phyloP scores from a whole-genome alignment of 2,888 invertebrate species.

The Eristalis pertinax region DNA sequence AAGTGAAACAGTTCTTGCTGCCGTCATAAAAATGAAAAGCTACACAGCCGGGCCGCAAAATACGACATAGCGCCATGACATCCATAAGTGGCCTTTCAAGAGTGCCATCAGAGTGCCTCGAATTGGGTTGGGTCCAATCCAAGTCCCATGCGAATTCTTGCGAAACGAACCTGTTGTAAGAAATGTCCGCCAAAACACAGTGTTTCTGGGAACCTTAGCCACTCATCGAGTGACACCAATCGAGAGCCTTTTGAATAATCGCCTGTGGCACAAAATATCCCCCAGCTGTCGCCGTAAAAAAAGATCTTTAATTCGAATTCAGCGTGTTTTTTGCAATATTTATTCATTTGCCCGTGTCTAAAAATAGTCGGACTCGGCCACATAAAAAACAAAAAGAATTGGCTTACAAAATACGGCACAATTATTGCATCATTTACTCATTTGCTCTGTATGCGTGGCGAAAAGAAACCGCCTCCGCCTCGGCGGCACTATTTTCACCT shows the following conservation, averaged over 20 bases:
- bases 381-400: constrained; percentile 17
- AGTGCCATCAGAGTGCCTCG: not conserved
- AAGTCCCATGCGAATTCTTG: not conserved
- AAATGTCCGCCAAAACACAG: not conserved
- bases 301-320: constrained; percentile 15
- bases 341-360: not conserved
- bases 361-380: constrained; percentile 12
- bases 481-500: constrained; percentile 19
- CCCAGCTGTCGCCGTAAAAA: constrained; percentile 13
- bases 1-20: not conserved
- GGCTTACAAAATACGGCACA: constrained; percentile 49
- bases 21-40: not conserved
- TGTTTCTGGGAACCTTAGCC: not conserved
- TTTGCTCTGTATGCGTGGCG: not conserved
- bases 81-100: not conserved
- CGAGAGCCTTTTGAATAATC: not conserved
- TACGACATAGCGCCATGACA: not conserved
- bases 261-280: not conserved
- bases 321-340: not conserved
- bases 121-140: not conserved
- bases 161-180: not conserved
- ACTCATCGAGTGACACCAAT: not conserved
- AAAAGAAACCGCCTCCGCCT: not conserved
- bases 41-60: not conserved
- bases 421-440: constrained; percentile 48